Conservation (phyloP, 2,113 vertebrate species). For the Chionis minor region DNA sequence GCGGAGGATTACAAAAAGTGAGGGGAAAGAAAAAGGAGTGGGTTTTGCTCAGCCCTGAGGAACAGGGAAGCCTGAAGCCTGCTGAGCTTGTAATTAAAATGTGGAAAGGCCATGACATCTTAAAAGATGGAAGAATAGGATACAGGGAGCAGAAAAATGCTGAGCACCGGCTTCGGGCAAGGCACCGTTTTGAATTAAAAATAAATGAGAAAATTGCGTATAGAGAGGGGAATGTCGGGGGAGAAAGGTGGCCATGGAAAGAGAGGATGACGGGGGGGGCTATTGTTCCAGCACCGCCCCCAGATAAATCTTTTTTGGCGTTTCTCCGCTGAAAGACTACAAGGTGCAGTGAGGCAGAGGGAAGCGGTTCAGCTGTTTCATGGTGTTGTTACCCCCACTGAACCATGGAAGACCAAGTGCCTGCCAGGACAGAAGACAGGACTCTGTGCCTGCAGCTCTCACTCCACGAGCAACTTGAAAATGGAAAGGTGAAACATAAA, state of each 20-base stretch:
- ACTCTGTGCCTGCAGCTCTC: not conserved
- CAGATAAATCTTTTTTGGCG: not conserved
- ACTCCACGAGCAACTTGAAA: not conserved
- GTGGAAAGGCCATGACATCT: not conserved
- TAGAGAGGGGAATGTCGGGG: not conserved
- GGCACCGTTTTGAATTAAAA: slow-evolving; percentile 10
- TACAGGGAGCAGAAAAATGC: slow-evolving; percentile 5
- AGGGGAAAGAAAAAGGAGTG: not conserved
- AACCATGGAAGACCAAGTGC: not conserved
- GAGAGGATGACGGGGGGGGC: not conserved
- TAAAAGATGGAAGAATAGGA: slow-evolving; percentile 13
- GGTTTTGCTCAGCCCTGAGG: not conserved
- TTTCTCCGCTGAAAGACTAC: not conserved
- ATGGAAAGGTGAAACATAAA: not conserved
- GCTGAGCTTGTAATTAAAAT: slow-evolving; percentile 8
- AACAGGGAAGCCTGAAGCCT: not conserved
- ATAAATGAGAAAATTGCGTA: slow-evolving; percentile 34
- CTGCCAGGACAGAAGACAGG: not conserved
- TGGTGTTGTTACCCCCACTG: not conserved
- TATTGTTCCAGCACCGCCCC: not conserved
- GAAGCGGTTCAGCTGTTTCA: not conserved
- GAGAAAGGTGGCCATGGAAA: not conserved
- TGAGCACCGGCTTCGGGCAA: not conserved
- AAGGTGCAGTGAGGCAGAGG: not conserved
- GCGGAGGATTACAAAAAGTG: not conserved